Evolutionary conservation across 2,797 vertebrate species (phyloP).

Genomic region (Gallinago solitaria): DNA sequence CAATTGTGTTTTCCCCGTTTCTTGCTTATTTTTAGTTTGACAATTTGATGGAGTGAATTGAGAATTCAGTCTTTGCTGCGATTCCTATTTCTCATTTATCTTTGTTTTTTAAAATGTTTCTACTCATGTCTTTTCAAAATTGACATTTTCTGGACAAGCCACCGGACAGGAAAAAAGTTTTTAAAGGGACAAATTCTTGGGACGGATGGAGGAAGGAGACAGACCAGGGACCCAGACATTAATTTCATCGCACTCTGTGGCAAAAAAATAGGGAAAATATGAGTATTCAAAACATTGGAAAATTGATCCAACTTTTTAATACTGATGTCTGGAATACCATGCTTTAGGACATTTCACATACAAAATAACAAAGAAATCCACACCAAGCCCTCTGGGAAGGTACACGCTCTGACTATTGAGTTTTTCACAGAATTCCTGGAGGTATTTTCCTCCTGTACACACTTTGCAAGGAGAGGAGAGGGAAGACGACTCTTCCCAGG

Average conservation of each 20-base stretch:
- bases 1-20: not conserved
- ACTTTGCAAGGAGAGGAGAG: not conserved
- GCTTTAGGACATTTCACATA: not conserved
- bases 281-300: not conserved
- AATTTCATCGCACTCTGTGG: not conserved
- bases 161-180: not conserved
- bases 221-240: not conserved
- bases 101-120: not conserved
- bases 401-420: not conserved
- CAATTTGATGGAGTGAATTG: not conserved
- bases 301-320: not conserved
- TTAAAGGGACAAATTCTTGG: not conserved
- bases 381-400: not conserved
- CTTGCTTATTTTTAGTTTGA: constrained; percentile 3
- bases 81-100: not conserved
- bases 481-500: not conserved
- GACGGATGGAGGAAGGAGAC: not conserved
- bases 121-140: not conserved
- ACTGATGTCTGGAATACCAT: not conserved
- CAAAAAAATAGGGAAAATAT: not conserved
- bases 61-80: not conserved
- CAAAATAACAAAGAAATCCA: not conserved
- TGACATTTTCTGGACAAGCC: not conserved
- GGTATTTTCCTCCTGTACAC: not conserved
- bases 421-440: not conserved